Conservation (phyloP, 2,888 invertebrate species). For the Quadroppia sp. region DNA sequence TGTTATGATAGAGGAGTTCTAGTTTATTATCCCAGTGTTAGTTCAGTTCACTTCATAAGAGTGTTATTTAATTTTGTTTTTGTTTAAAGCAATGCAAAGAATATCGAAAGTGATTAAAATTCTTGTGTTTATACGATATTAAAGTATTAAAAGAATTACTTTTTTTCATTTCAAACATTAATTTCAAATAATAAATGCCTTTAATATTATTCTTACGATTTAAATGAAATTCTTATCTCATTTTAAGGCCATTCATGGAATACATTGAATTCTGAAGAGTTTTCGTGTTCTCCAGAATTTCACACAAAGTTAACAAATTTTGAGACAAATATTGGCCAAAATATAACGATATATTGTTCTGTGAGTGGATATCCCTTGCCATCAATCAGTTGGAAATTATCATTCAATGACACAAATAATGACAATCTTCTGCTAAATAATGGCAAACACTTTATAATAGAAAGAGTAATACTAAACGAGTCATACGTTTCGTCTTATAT, state of each 20-base stretch:
- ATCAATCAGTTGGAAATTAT: conserved; percentile 37
- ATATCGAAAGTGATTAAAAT: too few relatives aligned
- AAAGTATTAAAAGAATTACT: too few relatives aligned
- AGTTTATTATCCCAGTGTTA: too few relatives aligned
- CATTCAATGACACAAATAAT: background rate
- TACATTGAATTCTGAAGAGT: conserved; percentile 45
- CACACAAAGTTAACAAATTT: conserved; percentile 34
- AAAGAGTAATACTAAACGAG: conserved; percentile 10
- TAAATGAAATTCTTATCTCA: background rate
- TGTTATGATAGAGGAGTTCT: too few relatives aligned
- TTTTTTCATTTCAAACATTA: background rate
- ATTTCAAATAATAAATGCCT: background rate
- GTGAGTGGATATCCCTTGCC: conserved; percentile 37
- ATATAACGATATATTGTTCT: conserved; percentile 35
- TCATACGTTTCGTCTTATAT: conserved; percentile 2
- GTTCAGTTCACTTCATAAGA: too few relatives aligned
- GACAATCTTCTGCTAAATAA: background rate
- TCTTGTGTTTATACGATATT: too few relatives aligned
- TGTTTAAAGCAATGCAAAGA: too few relatives aligned
- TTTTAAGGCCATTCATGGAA: conserved; percentile 44
- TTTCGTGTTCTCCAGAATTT: conserved; percentile 46
- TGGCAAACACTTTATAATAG: conserved; percentile 27
- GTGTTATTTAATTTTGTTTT: too few relatives aligned
- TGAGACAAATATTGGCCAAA: conserved; percentile 33
- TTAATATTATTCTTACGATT: background rate